These are phyloP conservation scores for Lagocephalus sceleratus DNA, from an alignment of 2,797 vertebrate genomes.

Conservation along the genomic window DNA sequence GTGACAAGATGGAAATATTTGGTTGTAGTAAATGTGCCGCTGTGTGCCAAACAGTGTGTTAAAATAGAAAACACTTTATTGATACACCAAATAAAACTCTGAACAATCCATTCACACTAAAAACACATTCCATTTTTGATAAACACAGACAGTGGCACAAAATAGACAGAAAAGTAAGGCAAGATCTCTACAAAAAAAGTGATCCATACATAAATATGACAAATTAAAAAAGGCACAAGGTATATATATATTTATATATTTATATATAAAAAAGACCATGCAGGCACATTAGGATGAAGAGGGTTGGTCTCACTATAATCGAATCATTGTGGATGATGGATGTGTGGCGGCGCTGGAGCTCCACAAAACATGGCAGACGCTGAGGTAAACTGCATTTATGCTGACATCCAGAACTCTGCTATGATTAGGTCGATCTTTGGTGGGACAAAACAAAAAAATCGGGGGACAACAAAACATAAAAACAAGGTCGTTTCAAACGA, in stretches of 20 bases:
- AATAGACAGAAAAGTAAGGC: conserved; percentile 71
- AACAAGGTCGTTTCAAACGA: conserved; percentile 17
- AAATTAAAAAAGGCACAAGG: conserved; percentile 75
- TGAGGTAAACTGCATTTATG: conserved; percentile 57
- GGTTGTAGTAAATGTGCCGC: too few relatives aligned
- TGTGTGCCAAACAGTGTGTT: conserved; percentile 2
- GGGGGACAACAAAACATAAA: conserved; percentile 11
- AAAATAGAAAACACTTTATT: conserved; percentile 66
- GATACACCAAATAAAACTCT: conserved; percentile 68
- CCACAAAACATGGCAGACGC: conserved; percentile 31
- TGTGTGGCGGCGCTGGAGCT: conserved; percentile 11
- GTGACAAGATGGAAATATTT: too few relatives aligned
- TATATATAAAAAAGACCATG: conserved; percentile 60
- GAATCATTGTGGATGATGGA: conserved; percentile 9
- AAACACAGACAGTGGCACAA: conserved; percentile 63
- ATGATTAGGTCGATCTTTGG: conserved; percentile 41
- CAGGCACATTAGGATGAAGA: conserved; percentile 70
- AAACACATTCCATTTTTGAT: conserved; percentile 54
- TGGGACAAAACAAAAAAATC: conserved; percentile 26
- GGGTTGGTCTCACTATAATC: conserved; percentile 54
- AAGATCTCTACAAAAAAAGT: conserved; percentile 64
- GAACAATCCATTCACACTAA: conserved; percentile 61
- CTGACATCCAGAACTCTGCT: conserved; percentile 1
- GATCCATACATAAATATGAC: conserved; percentile 64
- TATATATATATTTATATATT: conserved; percentile 55